These are phyloP conservation scores for Dendropsophus ebraccatus DNA, from an alignment of 2,113 vertebrate species.

Conservation along the genomic window DNA sequence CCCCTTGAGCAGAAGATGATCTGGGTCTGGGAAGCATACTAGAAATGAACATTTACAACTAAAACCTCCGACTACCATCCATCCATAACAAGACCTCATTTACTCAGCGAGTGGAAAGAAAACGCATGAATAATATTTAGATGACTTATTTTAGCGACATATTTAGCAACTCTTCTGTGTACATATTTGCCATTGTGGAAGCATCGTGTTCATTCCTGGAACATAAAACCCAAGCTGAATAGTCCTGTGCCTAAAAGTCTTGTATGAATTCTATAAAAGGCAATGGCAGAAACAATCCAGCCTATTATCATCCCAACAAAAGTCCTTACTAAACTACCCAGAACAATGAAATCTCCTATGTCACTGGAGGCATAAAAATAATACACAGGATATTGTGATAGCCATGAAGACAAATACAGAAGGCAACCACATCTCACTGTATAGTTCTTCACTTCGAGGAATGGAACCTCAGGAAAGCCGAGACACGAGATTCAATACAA, in stretches of 20 bases:
- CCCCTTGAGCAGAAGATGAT: too few species aligned
- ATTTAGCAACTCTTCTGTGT: conserved; percentile 16
- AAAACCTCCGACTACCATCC: background rate
- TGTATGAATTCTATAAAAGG: conserved; percentile 41
- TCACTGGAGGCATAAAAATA: background rate
- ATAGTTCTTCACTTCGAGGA: conserved; percentile 17
- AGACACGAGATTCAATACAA: too few species aligned
- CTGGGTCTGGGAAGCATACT: too few species aligned
- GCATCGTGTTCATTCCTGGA: conserved; percentile 19
- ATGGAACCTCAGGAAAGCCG: background rate
- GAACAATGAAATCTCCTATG: conserved; percentile 38
- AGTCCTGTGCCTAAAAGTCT: background rate
- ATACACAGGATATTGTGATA: background rate
- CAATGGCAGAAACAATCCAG: conserved; percentile 25
- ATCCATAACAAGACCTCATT: background rate
- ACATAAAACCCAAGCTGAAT: conserved; percentile 28
- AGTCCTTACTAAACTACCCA: conserved; percentile 31
- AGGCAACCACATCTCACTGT: background rate
- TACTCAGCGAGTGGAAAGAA: conserved; percentile 18
- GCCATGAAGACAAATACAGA: background rate
- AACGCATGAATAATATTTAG: conserved; percentile 8
- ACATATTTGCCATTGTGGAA: conserved; percentile 34
- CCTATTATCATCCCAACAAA: conserved; percentile 48
- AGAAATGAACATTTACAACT: too few species aligned
- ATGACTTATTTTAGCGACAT: background rate